Conservation (phyloP, 2,888 invertebrate genomes). For the Ditula angustiorana region DNA sequence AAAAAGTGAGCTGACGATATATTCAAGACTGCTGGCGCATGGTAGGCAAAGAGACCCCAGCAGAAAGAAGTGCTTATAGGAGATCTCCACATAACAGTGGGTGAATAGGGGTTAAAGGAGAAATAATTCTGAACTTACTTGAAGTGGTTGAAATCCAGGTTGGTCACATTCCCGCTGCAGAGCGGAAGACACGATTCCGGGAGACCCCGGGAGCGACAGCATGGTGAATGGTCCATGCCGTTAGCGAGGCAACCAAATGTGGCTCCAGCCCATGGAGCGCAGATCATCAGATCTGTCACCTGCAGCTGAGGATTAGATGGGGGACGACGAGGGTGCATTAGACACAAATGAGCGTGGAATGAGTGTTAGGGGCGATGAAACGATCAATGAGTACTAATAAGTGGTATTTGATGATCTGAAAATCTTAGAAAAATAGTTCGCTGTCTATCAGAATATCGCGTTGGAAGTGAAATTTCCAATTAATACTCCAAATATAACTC, state of each 20-base stretch:
- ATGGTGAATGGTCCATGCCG: conserved; percentile 92
- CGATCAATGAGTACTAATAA: background rate
- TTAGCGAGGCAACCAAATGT: conserved; percentile 93
- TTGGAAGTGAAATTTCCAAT: too few relatives aligned
- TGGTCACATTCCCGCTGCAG: conserved; percentile 92
- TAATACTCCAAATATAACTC: too few relatives aligned
- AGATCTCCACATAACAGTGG: too few relatives aligned
- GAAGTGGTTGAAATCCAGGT: conserved; percentile 92
- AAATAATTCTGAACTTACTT: conserved; percentile 88
- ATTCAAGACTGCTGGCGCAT: too few relatives aligned
- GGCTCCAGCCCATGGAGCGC: conserved; percentile 94
- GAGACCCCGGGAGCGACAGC: conserved; percentile 91
- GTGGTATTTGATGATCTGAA: background rate
- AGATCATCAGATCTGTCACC: conserved; percentile 94
- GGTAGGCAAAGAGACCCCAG: too few relatives aligned
- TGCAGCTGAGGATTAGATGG: conserved; percentile 80
- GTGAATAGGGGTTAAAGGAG: too few relatives aligned
- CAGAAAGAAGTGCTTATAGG: too few relatives aligned
- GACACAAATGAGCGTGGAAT: conserved; percentile 65
- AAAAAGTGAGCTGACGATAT: too few relatives aligned
- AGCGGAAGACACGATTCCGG: conserved; percentile 91
- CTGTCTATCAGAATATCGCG: too few relatives aligned
- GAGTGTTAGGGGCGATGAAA: conserved; percentile 17
- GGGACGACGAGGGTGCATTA: conserved; percentile 71
- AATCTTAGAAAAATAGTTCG: background rate